Evolutionary conservation across 2,888 invertebrate genomes (phyloP).

Genomic region (Napeogenes inachia): DNA sequence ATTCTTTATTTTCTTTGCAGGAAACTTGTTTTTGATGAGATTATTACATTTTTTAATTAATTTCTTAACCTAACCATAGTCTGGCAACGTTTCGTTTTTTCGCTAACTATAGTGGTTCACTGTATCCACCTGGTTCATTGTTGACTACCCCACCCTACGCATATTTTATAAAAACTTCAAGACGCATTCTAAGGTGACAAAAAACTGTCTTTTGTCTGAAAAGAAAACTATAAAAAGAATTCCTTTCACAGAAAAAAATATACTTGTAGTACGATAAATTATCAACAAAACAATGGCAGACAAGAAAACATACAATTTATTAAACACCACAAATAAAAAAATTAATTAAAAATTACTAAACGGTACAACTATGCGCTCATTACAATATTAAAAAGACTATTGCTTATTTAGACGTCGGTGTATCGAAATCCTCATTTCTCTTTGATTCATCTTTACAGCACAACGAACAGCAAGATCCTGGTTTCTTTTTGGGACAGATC

Average conservation of each 20-base stretch:
- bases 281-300: neutral
- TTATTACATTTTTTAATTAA: no score
- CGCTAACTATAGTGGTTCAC: no score
- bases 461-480: conserved; percentile 46
- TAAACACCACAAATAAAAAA: conserved; percentile 1
- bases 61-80: no score
- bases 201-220: conserved; percentile 13
- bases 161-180: no score
- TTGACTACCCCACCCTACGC: no score
- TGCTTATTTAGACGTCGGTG: neutral
- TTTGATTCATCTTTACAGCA: conserved; percentile 39
- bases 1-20: no score
- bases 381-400: neutral
- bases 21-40: no score
- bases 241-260: no score
- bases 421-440: conserved; percentile 10
- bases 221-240: neutral
- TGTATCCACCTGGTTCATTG: no score
- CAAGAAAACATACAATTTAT: conserved; percentile 8
- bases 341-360: conserved; percentile 4
- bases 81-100: no score
- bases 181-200: conserved; percentile 17
- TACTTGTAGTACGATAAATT: no score
- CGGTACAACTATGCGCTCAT: conserved; percentile 9
- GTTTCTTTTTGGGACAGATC: conserved; percentile 27